Evolutionary conservation across 2,113 vertebrate genomes (phyloP).

Genomic region (Scophthalmus maximus): DNA sequence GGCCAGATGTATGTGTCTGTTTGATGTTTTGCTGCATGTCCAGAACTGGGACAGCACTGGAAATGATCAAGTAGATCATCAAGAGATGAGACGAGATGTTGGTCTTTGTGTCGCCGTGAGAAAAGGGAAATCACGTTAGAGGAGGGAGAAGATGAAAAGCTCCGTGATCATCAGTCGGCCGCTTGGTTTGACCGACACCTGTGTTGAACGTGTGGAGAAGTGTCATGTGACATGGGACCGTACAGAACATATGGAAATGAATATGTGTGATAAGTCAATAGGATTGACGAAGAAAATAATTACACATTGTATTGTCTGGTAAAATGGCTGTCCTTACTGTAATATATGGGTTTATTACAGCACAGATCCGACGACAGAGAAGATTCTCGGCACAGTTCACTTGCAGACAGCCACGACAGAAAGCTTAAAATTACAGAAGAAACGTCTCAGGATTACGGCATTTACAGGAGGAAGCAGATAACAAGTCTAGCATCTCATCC

Average conservation of each 20-base stretch:
- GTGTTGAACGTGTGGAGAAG: too few species aligned
- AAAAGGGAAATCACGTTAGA: background rate
- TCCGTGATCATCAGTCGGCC: conserved; percentile 4
- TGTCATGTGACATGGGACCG: background rate
- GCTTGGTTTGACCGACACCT: conserved; percentile 20
- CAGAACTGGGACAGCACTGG: conserved; percentile 53
- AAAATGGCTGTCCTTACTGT: too few species aligned
- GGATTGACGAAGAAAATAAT: background rate
- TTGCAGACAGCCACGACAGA: too few species aligned
- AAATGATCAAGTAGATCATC: conserved; percentile 46
- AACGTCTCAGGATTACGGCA: too few species aligned
- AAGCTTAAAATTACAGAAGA: too few species aligned
- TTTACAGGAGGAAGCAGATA: too few species aligned
- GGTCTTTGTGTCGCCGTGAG: background rate
- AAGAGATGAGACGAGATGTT: conserved; percentile 37
- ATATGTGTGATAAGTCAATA: conserved; percentile 1
- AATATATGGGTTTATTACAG: too few species aligned
- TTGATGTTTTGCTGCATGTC: conserved; percentile 49
- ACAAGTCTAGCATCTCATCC: too few species aligned
- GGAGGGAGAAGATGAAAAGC: background rate
- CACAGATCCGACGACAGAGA: too few species aligned
- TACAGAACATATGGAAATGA: conserved; percentile 1
- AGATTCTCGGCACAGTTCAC: too few species aligned
- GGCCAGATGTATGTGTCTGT: conserved; percentile 56
- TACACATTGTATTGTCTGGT: too few species aligned